These are phyloP conservation scores for Spodoptera picta DNA, from an alignment of 2,888 invertebrate genomes.

Conservation along the genomic window DNA sequence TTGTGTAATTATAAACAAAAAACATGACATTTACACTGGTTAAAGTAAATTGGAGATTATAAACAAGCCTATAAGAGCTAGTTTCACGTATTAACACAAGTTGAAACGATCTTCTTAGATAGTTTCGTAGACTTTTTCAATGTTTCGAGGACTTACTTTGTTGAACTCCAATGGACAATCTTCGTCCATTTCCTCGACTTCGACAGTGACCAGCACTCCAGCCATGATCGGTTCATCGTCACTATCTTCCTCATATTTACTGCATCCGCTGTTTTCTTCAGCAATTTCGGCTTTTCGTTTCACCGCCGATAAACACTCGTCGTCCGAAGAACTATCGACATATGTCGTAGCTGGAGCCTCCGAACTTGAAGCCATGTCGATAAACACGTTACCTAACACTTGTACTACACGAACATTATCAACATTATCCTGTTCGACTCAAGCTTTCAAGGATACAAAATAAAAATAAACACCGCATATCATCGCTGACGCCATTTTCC, in stretches of 20 bases:
- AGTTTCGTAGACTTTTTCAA: no score
- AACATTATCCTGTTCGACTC: conserved; percentile 36
- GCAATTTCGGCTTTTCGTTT: conserved; percentile 56
- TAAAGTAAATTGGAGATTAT: conserved; percentile 4
- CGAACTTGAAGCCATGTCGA: conserved; percentile 51
- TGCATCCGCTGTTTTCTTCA: conserved; percentile 29
- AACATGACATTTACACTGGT: background rate
- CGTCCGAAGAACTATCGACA: conserved; percentile 61
- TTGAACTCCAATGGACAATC: conserved; percentile 57
- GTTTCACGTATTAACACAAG: conserved; percentile 11
- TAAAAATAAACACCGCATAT: conserved; percentile 58
- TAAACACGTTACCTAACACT: conserved; percentile 22
- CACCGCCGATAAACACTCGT: conserved; percentile 57
- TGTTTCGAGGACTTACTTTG: conserved; percentile 39
- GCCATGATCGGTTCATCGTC: conserved; percentile 59
- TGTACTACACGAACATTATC: conserved; percentile 39
- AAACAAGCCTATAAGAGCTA: background rate
- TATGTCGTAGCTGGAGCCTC: conserved; percentile 45
- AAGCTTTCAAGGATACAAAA: conserved; percentile 48
- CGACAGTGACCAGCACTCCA: conserved; percentile 61
- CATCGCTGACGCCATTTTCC: conserved; percentile 57
- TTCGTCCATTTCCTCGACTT: conserved; percentile 61
- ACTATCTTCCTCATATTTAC: conserved; percentile 45
- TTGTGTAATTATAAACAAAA: background rate
- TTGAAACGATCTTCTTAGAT: background rate